Evolutionary conservation across 2,888 invertebrate species (phyloP).

Genomic region (Kryphioiulus occultus): DNA sequence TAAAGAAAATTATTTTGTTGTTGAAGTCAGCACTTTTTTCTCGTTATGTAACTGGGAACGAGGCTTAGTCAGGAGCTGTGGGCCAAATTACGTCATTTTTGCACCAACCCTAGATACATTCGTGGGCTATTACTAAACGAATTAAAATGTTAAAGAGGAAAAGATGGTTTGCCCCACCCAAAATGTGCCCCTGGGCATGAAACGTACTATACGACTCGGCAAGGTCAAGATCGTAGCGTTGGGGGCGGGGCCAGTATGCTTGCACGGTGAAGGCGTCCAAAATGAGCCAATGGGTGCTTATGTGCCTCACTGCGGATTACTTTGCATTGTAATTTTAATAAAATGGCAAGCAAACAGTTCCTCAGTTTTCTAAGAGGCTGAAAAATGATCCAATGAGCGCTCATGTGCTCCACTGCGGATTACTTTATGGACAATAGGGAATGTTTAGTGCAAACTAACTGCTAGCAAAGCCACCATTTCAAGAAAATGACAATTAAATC

Average conservation of each 20-base stretch:
- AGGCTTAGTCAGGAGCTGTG: neutral
- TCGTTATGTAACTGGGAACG: neutral
- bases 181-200: neutral
- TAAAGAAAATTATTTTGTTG: neutral
- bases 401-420: too few species aligned
- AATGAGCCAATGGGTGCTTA: too few species aligned
- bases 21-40: constrained; percentile 13
- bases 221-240: neutral
- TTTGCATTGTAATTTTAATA: too few species aligned
- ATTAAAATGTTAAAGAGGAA: neutral
- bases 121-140: neutral
- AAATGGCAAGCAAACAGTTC: too few species aligned
- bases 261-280: too few species aligned
- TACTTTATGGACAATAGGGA: too few species aligned
- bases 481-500: too few species aligned
- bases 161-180: neutral
- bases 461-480: too few species aligned
- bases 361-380: too few species aligned
- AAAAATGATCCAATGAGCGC: too few species aligned
- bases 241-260: neutral
- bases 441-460: too few species aligned
- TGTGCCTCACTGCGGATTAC: too few species aligned
- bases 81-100: constrained; percentile 14
- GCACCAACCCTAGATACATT: neutral
- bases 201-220: neutral